phyloP scores from a whole-genome alignment of 1,140 invertebrate genomes.

The Monomorium pharaonis region DNA sequence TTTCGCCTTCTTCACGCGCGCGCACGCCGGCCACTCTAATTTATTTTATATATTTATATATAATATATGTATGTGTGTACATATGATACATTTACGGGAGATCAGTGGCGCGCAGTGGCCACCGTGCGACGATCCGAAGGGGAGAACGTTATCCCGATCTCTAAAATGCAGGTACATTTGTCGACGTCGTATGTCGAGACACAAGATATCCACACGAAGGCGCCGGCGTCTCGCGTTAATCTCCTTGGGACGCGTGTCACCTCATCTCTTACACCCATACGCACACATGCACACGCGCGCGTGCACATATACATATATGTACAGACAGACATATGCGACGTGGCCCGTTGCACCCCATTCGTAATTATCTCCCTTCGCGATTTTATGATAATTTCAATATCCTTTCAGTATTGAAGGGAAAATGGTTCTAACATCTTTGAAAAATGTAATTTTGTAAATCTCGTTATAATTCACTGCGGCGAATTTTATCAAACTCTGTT shows the following conservation, averaged over 20 bases:
- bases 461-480: not conserved
- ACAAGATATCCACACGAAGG: constrained; percentile 42
- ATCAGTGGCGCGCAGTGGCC: constrained; percentile 73
- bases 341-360: not conserved
- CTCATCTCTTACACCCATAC: not conserved
- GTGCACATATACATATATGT: no score
- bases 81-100: constrained; percentile 74
- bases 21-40: constrained; percentile 66
- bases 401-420: not conserved
- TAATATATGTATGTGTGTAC: constrained; percentile 55
- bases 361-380: not conserved
- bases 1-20: constrained; percentile 46
- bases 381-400: not conserved
- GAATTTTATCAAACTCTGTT: not conserved
- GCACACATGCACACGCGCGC: not conserved
- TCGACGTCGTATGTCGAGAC: constrained; percentile 67
- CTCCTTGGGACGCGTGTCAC: constrained; percentile 5
- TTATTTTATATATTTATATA: constrained; percentile 61
- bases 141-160: constrained; percentile 68
- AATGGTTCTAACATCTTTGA: not conserved
- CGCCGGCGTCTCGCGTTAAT: constrained; percentile 40
- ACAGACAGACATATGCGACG: not conserved
- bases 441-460: not conserved
- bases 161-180: constrained; percentile 76
- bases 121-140: constrained; percentile 64